These are phyloP conservation scores for Nemurella pictetii DNA, from an alignment of 2,888 invertebrate genomes.

Conservation along the genomic window DNA sequence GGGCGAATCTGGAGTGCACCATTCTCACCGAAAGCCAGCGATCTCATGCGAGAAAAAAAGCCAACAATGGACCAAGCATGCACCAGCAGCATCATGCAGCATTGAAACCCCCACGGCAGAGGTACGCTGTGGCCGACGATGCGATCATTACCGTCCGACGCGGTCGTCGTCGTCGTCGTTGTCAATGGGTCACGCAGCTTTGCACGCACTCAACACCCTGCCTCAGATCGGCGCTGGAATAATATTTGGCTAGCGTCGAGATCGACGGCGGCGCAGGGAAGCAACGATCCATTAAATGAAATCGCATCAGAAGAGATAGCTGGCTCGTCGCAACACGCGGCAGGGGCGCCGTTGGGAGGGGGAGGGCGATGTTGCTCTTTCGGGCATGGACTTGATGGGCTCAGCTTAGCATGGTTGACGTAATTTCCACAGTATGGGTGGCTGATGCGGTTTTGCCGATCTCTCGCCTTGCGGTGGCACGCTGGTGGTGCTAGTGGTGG, in stretches of 20 bases:
- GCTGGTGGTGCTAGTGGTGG: too few relatives aligned
- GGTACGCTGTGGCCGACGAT: background rate
- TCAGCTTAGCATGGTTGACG: constrained; percentile 5
- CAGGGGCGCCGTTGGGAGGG: background rate
- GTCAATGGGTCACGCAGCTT: background rate
- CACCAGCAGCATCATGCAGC: background rate
- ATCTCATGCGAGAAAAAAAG: background rate
- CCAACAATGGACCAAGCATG: background rate
- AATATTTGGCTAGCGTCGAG: background rate
- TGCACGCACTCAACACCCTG: background rate
- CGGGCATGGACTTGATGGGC: constrained; percentile 2
- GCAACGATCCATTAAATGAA: background rate
- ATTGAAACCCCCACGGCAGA: background rate
- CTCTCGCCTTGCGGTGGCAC: background rate
- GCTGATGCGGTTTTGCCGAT: constrained; percentile 1
- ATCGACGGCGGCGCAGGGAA: too few relatives aligned
- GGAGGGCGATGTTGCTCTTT: background rate
- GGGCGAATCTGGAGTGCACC: background rate
- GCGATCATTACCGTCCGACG: background rate
- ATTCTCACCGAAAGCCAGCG: background rate
- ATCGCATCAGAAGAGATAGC: background rate
- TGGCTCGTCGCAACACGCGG: background rate
- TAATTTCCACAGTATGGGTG: background rate
- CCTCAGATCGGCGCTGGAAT: background rate
- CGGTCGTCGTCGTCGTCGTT: background rate